Evolutionary conservation across 2,797 vertebrate genomes (phyloP), one percentile per base, ranked within the genome.

Genomic region (Lerista edwardsae): DNA sequence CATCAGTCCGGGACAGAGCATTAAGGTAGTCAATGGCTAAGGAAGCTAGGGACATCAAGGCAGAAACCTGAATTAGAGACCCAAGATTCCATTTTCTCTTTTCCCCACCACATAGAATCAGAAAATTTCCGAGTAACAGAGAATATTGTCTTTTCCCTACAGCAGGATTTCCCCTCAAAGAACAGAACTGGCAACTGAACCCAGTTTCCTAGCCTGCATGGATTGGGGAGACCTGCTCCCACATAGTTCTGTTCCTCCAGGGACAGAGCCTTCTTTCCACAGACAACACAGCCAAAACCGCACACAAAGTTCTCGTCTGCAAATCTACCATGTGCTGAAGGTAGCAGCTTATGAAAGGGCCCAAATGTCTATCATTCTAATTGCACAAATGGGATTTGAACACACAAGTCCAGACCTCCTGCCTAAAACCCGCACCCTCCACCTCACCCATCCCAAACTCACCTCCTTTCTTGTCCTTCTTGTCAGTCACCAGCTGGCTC

Each of bases 1-100:
- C 59, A 8, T 81, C 72, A 19, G 41, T 34, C 31, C 69, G 75
- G 27, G 75, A 71, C 25, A 78, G 6, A 14, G 4, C 31, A n/a
- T 87, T 89, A 82, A 91, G 84, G 29, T 89, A 39, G 17, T 88
- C 85, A 41, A 75, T 82, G 9, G 57, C 75, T 61, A 36, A 11
- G 9, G 57, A 61, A 9, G 61, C 75, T 64, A 31, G 23, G 6
- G 57, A 61, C 8, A 74, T 34, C 8, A 82, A 69, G 10, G 27
- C 15, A 27, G 2, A 51, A 27, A 31, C 3, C 15, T 82, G 39
- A 81, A 9, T 19, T 25, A 47, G 65, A 36, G 19, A 4, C 23
- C 2, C 11, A 59, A 59, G 0, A 23, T 27, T 36, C 73, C 75
- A 36, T 31, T 39, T 6, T 64, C 10, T 27, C 55, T 82, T 6